Conservation (phyloP, 2,888 invertebrate genomes). For the Chrysina gloriosa region DNA sequence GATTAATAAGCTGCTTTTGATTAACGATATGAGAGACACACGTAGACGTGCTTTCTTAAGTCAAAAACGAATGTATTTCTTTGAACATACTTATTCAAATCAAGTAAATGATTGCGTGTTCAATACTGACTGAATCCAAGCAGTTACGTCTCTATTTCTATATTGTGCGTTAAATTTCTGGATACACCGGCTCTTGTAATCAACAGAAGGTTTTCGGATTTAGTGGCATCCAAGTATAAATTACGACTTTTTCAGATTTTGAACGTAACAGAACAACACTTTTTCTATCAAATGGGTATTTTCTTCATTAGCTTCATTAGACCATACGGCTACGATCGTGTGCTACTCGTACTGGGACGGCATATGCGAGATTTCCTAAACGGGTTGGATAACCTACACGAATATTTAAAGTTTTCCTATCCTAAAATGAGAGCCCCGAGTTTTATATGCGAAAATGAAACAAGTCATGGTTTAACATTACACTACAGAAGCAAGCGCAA, state of each 20-base stretch:
- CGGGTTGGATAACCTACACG: constrained; percentile 95
- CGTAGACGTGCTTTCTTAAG: no score
- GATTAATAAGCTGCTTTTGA: no score
- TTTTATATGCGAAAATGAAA: constrained; percentile 97
- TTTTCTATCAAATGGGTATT: constrained; percentile 95
- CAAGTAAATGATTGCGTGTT: no score
- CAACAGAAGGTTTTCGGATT: no score
- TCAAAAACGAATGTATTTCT: no score
- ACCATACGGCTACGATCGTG: constrained; percentile 94
- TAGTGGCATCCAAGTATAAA: no score
- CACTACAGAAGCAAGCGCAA: constrained; percentile 94
- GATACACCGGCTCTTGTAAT: no score
- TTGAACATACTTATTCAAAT: no score
- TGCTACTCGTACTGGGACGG: constrained; percentile 88
- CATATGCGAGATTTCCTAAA: constrained; percentile 97
- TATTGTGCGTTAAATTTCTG: no score
- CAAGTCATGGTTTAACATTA: constrained; percentile 88
- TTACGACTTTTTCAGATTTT: constrained; percentile 75
- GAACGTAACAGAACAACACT: constrained; percentile 87
- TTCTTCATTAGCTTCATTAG: constrained; percentile 94
- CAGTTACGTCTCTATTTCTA: no score
- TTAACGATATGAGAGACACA: no score
- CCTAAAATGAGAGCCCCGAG: constrained; percentile 93
- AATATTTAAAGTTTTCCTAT: constrained; percentile 96
- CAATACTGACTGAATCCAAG: no score